phyloP scores from a whole-genome alignment of 2,888 invertebrate species.

The Cistogaster globosa region DNA sequence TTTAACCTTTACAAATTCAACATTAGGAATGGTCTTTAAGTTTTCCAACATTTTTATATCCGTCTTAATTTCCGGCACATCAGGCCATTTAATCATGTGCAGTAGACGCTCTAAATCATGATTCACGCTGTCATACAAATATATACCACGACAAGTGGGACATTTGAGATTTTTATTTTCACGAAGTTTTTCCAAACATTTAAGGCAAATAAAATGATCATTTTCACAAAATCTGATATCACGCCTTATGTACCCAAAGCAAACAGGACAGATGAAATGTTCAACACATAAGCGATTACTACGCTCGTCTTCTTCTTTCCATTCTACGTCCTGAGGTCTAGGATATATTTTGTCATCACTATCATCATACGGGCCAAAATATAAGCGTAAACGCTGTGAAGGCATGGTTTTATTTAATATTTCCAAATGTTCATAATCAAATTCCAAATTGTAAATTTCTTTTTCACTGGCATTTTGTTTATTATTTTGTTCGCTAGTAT shows the following conservation, averaged over 20 bases:
- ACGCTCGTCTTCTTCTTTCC: constrained; percentile 61
- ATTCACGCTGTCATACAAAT: constrained; percentile 72
- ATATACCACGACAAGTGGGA: constrained; percentile 73
- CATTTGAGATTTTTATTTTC: constrained; percentile 61
- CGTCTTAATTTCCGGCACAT: background rate
- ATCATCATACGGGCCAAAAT: constrained; percentile 72
- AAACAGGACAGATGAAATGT: constrained; percentile 72
- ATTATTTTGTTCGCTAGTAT: constrained; percentile 14
- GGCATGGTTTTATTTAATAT: constrained; percentile 56
- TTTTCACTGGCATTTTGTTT: background rate
- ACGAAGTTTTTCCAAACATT: constrained; percentile 63
- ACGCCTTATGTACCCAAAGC: constrained; percentile 72
- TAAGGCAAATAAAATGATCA: constrained; percentile 71
- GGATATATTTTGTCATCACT: constrained; percentile 67
- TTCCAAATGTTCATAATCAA: constrained; percentile 55
- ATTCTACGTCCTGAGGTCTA: constrained; percentile 45
- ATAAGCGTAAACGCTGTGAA: constrained; percentile 66
- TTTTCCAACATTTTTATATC: background rate
- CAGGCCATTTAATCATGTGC: constrained; percentile 71
- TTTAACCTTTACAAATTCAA: no score
- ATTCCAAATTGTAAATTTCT: constrained; percentile 57
- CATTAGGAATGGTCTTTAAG: background rate
- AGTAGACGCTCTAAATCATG: constrained; percentile 69
- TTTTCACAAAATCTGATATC: constrained; percentile 74
- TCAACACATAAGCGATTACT: constrained; percentile 66